Evolutionary conservation across 2,797 vertebrate genomes (phyloP), one percentile per base, ranked within the genome.

Genomic region (Enteromius trimaculatus): DNA sequence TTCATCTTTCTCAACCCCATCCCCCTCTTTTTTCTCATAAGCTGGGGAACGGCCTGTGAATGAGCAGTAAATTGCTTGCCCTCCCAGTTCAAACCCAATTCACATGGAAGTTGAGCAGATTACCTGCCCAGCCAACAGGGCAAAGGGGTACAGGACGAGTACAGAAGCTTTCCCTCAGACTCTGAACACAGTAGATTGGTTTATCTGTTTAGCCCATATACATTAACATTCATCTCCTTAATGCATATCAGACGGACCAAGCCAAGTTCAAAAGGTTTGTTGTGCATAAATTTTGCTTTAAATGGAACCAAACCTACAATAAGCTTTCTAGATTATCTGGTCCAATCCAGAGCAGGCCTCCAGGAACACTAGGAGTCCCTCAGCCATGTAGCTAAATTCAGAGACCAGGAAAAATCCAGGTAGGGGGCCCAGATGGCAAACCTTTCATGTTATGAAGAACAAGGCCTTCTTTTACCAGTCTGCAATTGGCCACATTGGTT

Each of bases 11-110:
- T 70, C 68, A 72, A 66, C 19, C 42, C 68, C 34, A 34, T 64
- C 69, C 62, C 55, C 81, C 79, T 76, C 19, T 77, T 84, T 13
- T 83, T 34, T 78, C 85, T 87, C 83, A 88, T 89, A 79, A 88
- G 74, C 76, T 84, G 87, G 85, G 88, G 88, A 92, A 92, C 87
- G 87, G 89, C 82, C 88, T 90, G 89, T 89, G 89, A 90, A 90
- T 90, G 88, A 90, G 89, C 84, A 92, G 90, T 92, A 94, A 93
- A 94, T 94, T 94, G 92, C 92, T 92, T 93, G 92, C 90, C 92
- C 93, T 92, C 85, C 86, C 77, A 86, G 92, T 93, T 93, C 92
- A 92, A 89, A 91, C 90, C 91, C 91, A 92, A 93, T 93, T 92
- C 90, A 87, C 80, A 89, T 86, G 87, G 91, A 89, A 88, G 89